A percentile compares a stretch with the other conserved stretches of the same genome.
Evolutionary conservation across 2,888 invertebrate genomes (phyloP).

Genomic region (Dichetophora obliterata): DNA sequence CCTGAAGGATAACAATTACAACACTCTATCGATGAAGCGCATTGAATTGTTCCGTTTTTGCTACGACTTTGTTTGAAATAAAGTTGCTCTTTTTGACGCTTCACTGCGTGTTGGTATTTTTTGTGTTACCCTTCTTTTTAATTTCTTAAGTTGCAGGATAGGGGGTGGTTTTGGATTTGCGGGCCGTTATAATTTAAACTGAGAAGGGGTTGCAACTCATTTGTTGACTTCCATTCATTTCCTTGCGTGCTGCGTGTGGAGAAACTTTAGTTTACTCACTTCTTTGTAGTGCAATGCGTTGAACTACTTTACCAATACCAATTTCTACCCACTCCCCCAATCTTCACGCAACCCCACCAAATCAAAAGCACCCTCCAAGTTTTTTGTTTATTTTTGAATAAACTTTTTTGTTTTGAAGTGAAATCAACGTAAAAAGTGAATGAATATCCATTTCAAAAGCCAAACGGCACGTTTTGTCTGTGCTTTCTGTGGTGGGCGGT

Average conservation of each 20-base stretch:
- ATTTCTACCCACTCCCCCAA: background rate
- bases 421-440: constrained; percentile 25
- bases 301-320: too few relatives aligned
- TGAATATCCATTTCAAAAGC: constrained; percentile 41
- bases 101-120: constrained; percentile 25
- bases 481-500: background rate
- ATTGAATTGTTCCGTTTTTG: constrained; percentile 22
- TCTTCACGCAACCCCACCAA: background rate
- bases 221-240: too few relatives aligned
- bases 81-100: constrained; percentile 38
- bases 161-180: background rate
- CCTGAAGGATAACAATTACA: constrained; percentile 33
- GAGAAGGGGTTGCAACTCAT: background rate
- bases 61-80: constrained; percentile 27
- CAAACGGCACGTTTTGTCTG: constrained; percentile 44
- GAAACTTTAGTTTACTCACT: too few relatives aligned
- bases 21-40: constrained; percentile 19
- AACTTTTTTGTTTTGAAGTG: constrained; percentile 8
- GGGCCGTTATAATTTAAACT: background rate
- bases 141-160: background rate
- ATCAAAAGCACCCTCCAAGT: background rate
- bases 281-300: too few relatives aligned
- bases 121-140: background rate
- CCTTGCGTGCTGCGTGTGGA: too few relatives aligned
- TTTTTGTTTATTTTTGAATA: constrained; percentile 12